phyloP scores from a whole-genome alignment of 2,888 invertebrate genomes.

The Bruchidius siliquastri region DNA sequence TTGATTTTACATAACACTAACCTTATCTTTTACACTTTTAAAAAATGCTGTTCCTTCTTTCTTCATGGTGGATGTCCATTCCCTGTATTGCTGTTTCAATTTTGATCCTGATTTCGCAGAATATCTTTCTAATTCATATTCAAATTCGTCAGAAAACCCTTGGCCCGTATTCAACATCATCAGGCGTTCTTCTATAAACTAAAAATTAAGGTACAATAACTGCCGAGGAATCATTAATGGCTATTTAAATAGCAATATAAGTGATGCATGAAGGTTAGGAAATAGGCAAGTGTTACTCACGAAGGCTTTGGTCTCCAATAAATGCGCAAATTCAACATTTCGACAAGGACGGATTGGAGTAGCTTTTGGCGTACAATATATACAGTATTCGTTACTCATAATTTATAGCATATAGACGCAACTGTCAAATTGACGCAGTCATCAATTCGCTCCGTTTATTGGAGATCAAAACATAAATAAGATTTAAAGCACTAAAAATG shows the following conservation, averaged over 20 bases:
- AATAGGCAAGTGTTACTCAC: too few species aligned
- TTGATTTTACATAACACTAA: slow-evolving; percentile 40
- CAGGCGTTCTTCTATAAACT: slow-evolving; percentile 93
- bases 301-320: too few species aligned
- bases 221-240: background rate
- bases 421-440: too few species aligned
- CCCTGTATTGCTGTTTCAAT: slow-evolving; percentile 68
- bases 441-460: too few species aligned
- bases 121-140: slow-evolving; percentile 76
- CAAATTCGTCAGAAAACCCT: slow-evolving; percentile 93
- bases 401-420: too few species aligned
- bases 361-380: too few species aligned
- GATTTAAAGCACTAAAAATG: too few species aligned
- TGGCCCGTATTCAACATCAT: slow-evolving; percentile 89
- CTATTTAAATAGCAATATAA: background rate
- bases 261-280: background rate
- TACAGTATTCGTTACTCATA: too few species aligned
- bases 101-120: slow-evolving; percentile 62
- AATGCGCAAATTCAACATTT: too few species aligned
- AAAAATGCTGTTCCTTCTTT: slow-evolving; percentile 80
- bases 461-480: too few species aligned
- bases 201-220: slow-evolving; percentile 21
- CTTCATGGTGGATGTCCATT: slow-evolving; percentile 74
- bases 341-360: too few species aligned
- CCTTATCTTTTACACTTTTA: slow-evolving; percentile 85